Evolutionary conservation across 1,140 invertebrate species (phyloP), one percentile per base, ranked within the genome.

Genomic region (Cephus cinctus): DNA sequence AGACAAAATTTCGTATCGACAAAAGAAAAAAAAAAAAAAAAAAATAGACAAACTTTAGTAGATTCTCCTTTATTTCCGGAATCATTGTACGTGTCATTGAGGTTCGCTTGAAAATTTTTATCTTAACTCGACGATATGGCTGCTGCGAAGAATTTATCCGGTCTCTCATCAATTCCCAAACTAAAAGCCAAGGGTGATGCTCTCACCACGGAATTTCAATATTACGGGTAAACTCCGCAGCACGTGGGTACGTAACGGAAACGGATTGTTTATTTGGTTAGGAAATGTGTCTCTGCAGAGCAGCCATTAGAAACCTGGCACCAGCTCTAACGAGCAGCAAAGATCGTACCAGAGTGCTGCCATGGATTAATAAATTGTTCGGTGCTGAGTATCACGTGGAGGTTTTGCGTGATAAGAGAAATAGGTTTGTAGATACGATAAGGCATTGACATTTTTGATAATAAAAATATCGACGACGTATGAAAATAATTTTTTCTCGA

Each of bases 401-500:
- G 15, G 48, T 57, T 11, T 48, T 63, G n/a, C 47, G 56, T n/a
- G 54, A 59, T 16, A 65, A 65, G 27, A 47, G 59, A 3, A 65
- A 65, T 34, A 55, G 51, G 38, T 47, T 27, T 5, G 19, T 9
- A n/a, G n/a, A n/a, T n/a, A n/a, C n/a, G 1, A 12, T 12, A 9
- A 30, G 27, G 12, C 11, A 6, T 36, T 14, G 3, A 8, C 14
- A 14, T 11, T 36, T 36, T 14, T 11, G 14, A 14, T 11, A 36
- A 36, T 11, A 14, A 8, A 12, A 36, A 4, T 11, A 3, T 16
- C n/a, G n/a, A n/a, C n/a, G n/a, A n/a, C n/a, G n/a, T n/a, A n/a
- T n/a, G n/a, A n/a, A n/a, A n/a, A n/a, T n/a, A n/a, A n/a, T n/a
- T n/a, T n/a, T n/a, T n/a, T n/a, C n/a, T n/a, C n/a, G n/a, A n/a